phyloP scores from a whole-genome alignment of 37 sponge, comb jelly and placozoan genomes.

The Hormiphora californensis region DNA sequence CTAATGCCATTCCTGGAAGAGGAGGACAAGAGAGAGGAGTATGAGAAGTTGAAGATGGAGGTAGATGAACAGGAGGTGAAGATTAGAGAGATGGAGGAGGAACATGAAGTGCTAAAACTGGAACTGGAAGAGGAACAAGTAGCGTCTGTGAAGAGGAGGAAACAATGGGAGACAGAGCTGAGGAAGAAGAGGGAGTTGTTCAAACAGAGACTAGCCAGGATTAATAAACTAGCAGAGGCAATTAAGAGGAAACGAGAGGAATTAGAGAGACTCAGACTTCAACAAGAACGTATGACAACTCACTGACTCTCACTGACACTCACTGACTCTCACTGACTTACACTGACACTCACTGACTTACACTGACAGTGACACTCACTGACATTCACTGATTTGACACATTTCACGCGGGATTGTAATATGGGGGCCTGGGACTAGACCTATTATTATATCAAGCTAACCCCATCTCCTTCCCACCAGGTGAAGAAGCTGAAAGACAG shows the following conservation, averaged over 20 bases:
- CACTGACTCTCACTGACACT: no score
- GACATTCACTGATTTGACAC: no score
- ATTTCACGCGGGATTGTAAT: no score
- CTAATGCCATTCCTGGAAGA: not conserved
- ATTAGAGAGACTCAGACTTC: not conserved
- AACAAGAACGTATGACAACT: not conserved
- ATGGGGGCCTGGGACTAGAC: no score
- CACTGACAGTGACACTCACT: no score
- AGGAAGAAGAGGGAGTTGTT: not conserved
- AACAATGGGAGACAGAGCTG: not conserved
- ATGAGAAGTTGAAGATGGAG: not conserved
- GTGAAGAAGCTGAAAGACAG: not conserved
- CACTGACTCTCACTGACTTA: no score
- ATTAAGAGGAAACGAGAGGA: not conserved
- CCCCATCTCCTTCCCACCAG: not conserved
- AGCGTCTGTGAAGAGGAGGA: not conserved
- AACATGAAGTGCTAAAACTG: not conserved
- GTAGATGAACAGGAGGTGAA: slow-evolving; percentile 5
- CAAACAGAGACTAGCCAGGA: not conserved
- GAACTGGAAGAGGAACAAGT: slow-evolving; percentile 1
- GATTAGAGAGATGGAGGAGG: not conserved
- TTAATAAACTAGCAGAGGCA: not conserved
- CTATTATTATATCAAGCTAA: no score
- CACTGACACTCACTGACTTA: no score
- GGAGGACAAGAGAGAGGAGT: not conserved